Base-by-base conservation (phyloP, 2,113 vertebrate genomes). In the Microtus ochrogaster region DNA sequence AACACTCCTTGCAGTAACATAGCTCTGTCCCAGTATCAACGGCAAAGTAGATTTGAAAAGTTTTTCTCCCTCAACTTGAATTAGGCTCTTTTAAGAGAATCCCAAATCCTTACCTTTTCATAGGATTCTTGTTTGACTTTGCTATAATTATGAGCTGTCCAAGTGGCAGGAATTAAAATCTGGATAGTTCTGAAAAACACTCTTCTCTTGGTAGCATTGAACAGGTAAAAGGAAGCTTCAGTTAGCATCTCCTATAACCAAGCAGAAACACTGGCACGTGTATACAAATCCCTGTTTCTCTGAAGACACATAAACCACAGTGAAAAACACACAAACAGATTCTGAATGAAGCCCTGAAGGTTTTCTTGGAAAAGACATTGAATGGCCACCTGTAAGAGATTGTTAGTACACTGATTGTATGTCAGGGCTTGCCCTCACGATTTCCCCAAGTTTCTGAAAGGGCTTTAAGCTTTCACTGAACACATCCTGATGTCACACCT, bases 91-190 rank as follows among this genome's bases (percentile, higher is more conserved):
- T 68, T 89, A 74, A 70, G 61, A 36, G 93, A 92, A 86, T 82
- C 28, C 47, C 90, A 49, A 85, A 92, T 93, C 86, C 61, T 89
- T 98, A 98, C 98, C 97, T 98, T 98, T 87, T 98, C 97, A 94
- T 97, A 98, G 21, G 94, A 94, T 96, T 98, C 97, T 72, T 94
- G 97, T 76, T 92, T 98, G 86, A 96, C 95, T 96, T 94, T 97
- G 79, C 84, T 83, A 7, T 98, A 98, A 63, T 91, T 93, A 33
- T 96, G 94, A 70, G 92, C 63, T 74, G 52, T 97, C 98, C 98
- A 98, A 3, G 96, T 98, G 14, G 88, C 44, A 88, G 98, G 98
- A 94, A 98, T 96, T 85, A 98, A 96, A 91, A 99, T 98, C 78
- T 98, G 98, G 47, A 98, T 85, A 28, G 97, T 97, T 96, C 98